Evolutionary conservation across 2,888 invertebrate genomes (phyloP).

Genomic region (Euplagia quadripunctaria): DNA sequence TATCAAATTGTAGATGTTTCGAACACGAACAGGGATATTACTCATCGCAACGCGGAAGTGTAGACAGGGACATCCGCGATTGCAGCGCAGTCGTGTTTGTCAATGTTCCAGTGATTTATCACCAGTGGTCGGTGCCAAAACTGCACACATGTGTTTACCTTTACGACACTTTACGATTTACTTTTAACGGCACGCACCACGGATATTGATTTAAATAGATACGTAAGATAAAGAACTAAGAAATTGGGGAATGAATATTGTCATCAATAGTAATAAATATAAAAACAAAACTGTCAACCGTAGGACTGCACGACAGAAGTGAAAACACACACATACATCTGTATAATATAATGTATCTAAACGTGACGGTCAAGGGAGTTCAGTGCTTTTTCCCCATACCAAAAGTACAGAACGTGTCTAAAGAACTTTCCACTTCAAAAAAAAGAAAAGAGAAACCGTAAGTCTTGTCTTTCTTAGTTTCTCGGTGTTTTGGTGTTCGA

Average conservation of each 20-base stretch:
- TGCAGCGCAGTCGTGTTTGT: constrained; percentile 77
- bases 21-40: constrained; percentile 63
- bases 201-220: constrained; percentile 8
- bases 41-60: constrained; percentile 78
- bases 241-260: neutral
- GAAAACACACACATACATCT: too few relatives aligned
- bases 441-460: too few relatives aligned
- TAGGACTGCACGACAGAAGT: too few relatives aligned
- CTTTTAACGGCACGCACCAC: constrained; percentile 47
- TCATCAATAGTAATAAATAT: neutral
- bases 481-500: too few relatives aligned
- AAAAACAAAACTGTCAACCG: too few relatives aligned
- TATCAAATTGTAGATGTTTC: constrained; percentile 55
- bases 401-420: too few relatives aligned
- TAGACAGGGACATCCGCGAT: constrained; percentile 78
- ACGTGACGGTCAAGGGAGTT: too few relatives aligned
- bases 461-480: too few relatives aligned
- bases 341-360: too few relatives aligned
- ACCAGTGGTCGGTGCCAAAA: constrained; percentile 71
- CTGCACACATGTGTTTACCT: constrained; percentile 69
- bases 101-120: constrained; percentile 77
- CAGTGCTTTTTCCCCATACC: too few relatives aligned
- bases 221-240: neutral
- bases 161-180: constrained; percentile 56
- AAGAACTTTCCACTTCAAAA: too few relatives aligned